These are phyloP conservation scores for Hirundo rustica DNA, from an alignment of 2,797 vertebrate genomes.

Conservation along the genomic window DNA sequence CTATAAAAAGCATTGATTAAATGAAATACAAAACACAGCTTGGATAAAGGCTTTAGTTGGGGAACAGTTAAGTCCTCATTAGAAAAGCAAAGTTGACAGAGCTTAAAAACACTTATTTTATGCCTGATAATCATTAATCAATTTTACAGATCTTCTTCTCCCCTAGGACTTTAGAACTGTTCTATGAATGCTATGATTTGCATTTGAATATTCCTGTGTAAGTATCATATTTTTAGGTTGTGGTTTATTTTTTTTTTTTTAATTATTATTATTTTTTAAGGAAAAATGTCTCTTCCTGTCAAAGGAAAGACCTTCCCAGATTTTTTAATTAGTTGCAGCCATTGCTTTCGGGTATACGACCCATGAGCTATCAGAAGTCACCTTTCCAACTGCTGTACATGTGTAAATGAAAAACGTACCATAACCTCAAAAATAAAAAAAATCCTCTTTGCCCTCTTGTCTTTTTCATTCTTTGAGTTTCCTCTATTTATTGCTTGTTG, in stretches of 20 bases:
- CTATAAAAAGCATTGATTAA: constrained; percentile 49
- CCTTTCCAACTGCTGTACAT: neutral
- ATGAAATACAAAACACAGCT: constrained; percentile 45
- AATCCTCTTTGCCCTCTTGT: neutral
- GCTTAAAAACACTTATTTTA: constrained; percentile 47
- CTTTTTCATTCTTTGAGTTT: neutral
- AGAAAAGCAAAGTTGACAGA: constrained; percentile 51
- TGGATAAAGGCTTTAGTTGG: constrained; percentile 23
- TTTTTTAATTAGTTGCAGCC: neutral
- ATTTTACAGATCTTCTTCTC: neutral
- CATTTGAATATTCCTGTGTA: neutral
- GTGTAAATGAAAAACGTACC: neutral
- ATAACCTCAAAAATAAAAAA: neutral
- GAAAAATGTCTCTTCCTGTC: neutral
- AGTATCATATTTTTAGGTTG: neutral
- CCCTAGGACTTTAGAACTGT: neutral
- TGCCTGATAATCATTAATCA: constrained; percentile 35
- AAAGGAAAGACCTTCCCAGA: neutral
- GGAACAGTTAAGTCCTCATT: constrained; percentile 37
- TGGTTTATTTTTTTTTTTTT: neutral
- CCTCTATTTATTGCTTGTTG: neutral
- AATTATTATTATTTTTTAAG: neutral
- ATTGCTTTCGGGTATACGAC: neutral
- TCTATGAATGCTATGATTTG: no score
- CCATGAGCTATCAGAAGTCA: neutral